Evolutionary conservation across 2,113 vertebrate genomes (phyloP).

Genomic region (Strix aluco): DNA sequence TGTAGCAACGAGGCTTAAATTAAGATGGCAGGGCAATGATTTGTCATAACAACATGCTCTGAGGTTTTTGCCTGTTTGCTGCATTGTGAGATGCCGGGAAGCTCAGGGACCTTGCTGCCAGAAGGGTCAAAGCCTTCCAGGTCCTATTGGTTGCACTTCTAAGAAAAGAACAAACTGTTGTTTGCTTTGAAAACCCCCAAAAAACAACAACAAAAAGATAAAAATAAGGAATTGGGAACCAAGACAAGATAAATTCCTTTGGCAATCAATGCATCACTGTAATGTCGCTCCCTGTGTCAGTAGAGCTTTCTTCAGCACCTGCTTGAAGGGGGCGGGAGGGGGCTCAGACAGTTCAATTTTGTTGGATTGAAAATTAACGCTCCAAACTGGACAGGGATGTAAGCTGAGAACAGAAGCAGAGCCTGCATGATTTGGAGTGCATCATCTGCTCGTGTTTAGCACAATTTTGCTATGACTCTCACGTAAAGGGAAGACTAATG

Average conservation of each 20-base stretch:
- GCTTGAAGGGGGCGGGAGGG: neutral
- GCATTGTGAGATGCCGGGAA: neutral
- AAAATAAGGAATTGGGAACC: neutral
- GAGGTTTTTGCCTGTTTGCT: neutral
- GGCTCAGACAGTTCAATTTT: neutral
- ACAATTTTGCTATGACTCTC: slow-evolving; percentile 78
- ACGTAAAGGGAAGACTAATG: slow-evolving; percentile 82
- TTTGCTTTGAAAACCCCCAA: neutral
- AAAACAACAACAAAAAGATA: neutral
- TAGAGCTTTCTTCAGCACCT: neutral
- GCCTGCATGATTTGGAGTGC: neutral
- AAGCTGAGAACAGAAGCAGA: neutral
- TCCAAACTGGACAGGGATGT: neutral
- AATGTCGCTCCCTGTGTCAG: neutral
- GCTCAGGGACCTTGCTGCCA: neutral
- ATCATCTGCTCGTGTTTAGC: neutral
- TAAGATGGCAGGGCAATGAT: neutral
- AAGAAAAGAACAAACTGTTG: neutral
- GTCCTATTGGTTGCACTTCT: neutral
- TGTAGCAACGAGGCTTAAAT: neutral
- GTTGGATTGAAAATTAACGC: neutral
- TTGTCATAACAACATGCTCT: accelerated
- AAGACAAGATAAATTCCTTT: neutral
- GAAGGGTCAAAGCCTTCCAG: neutral
- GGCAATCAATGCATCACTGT: neutral